phyloP scores from a whole-genome alignment of 2,888 invertebrate species.

The Caenorhabditis sp. region DNA sequence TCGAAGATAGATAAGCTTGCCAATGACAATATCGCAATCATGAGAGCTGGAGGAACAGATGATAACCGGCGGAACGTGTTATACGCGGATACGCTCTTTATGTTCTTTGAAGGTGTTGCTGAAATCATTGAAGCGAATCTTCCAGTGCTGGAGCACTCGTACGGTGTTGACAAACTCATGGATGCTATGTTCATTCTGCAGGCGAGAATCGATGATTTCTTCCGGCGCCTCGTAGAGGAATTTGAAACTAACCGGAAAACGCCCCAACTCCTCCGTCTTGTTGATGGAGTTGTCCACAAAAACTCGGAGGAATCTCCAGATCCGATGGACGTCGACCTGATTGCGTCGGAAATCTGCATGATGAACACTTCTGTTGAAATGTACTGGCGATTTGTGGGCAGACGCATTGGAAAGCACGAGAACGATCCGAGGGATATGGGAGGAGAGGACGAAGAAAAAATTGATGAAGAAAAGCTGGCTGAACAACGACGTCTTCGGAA shows the following conservation, averaged over 20 bases:
- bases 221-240: slow-evolving; percentile 65
- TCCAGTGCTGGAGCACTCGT: slow-evolving; percentile 92
- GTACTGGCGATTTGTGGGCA: slow-evolving; percentile 91
- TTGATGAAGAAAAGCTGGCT: slow-evolving; percentile 48
- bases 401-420: slow-evolving; percentile 86
- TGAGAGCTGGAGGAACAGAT: slow-evolving; percentile 83
- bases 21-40: slow-evolving; percentile 78
- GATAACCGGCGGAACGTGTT: slow-evolving; percentile 90
- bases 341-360: slow-evolving; percentile 93
- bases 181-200: slow-evolving; percentile 88
- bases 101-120: slow-evolving; percentile 90
- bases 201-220: slow-evolving; percentile 69
- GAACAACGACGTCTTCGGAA: slow-evolving; percentile 53
- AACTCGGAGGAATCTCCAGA: slow-evolving; percentile 84
- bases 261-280: slow-evolving; percentile 36
- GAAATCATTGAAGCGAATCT: slow-evolving; percentile 91
- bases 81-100: slow-evolving; percentile 91
- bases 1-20: slow-evolving; percentile 85
- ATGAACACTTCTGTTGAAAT: slow-evolving; percentile 94
- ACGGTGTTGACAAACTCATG: slow-evolving; percentile 89
- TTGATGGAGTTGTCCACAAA: slow-evolving; percentile 29
- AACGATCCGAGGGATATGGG: slow-evolving; percentile 15
- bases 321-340: slow-evolving; percentile 91
- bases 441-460: slow-evolving; percentile 36
- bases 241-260: slow-evolving; percentile 59